A percentile compares a stretch with the other conserved stretches of the same genome.
These are phyloP conservation scores for Mastomys natalensis DNA, from an alignment of 2,113 vertebrate species.

Conservation along the genomic window DNA sequence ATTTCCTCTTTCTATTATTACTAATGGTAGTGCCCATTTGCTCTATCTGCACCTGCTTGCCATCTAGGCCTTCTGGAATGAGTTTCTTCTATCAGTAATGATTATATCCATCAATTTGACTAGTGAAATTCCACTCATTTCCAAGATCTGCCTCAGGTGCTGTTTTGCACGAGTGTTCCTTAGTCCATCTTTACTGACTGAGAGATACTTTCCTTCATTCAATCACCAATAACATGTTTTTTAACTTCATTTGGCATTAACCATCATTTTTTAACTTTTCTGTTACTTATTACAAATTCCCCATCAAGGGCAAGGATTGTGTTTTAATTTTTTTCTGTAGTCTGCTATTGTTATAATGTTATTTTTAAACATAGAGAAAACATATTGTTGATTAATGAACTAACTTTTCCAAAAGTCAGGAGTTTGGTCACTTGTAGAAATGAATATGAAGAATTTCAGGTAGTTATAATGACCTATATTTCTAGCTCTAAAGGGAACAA, in stretches of 20 bases:
- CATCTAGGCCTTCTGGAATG: background rate
- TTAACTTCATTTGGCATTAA: slow-evolving; percentile 8
- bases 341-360: slow-evolving; percentile 11
- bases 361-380: slow-evolving; percentile 38
- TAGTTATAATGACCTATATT: slow-evolving; percentile 55
- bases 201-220: slow-evolving; percentile 18
- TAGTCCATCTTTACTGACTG: background rate
- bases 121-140: slow-evolving; percentile 54
- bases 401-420: slow-evolving; percentile 37
- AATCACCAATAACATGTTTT: background rate
- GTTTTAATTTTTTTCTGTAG: slow-evolving; percentile 57
- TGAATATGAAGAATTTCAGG: slow-evolving; percentile 35
- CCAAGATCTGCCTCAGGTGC: slow-evolving; percentile 1
- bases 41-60: background rate
- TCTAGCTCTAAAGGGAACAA: slow-evolving; percentile 29
- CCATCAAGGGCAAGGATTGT: slow-evolving; percentile 7
- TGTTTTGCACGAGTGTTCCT: slow-evolving; percentile 30
- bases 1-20: slow-evolving; percentile 16
- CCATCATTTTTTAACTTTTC: slow-evolving; percentile 41
- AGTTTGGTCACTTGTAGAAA: slow-evolving; percentile 47
- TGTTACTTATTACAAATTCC: slow-evolving; percentile 37
- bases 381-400: slow-evolving; percentile 56
- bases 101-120: background rate
- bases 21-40: slow-evolving; percentile 20
- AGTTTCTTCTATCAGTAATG: slow-evolving; percentile 40